Base-by-base conservation (phyloP, 1,140 invertebrate species). In the Cherax destructor region DNA sequence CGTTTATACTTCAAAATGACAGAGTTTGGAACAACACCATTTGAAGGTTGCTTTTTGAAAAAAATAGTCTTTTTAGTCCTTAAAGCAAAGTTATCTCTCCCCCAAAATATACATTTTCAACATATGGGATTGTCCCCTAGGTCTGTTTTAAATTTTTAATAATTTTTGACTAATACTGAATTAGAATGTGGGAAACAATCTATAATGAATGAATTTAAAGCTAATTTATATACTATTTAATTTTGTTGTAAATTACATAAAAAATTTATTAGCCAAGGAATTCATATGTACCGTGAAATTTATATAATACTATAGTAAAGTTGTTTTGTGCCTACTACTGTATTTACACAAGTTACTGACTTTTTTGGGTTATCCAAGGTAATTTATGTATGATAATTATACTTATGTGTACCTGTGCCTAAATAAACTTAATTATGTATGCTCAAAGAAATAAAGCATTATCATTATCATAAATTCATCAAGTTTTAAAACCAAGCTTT, bases 21-120 rank as follows among this genome's bases (percentile, higher is more conserved):
- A 56, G 56, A 80, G 52, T 76, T 88, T 56, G 86, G 76, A 59
- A 88, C 86, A 4, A 88, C 86, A 41, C 86, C 86, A 79, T 88
- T 88, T 88, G 77, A 87, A 87, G 86, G 86, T 88, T 80, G 56
- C 52, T 59, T 47, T 86, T 56, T 77, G 24, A 24, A 30, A 74
- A 13, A 74, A 74, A 13, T 30, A 11, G 18, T 65, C 10, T 18
- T 65, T 18, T 16, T 65, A 65, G 0, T 65, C 61, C 4, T 16
- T 65, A 65, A 65, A 11, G 18, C 69, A 74, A 30, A 24, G 21
- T 30, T 74, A 30, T 74, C n/a, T 24, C 69, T n/a, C n/a, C 61
- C 1, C 9, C 61, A 65, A 21, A 18, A 10, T 65, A 18, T 21
- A 13, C 61, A 65, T 65, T 65, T 16, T 16, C 61, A 56, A 56